These are phyloP conservation scores for Holacanthella duospinosa DNA, from an alignment of 2,888 invertebrate genomes.

Conservation along the genomic window DNA sequence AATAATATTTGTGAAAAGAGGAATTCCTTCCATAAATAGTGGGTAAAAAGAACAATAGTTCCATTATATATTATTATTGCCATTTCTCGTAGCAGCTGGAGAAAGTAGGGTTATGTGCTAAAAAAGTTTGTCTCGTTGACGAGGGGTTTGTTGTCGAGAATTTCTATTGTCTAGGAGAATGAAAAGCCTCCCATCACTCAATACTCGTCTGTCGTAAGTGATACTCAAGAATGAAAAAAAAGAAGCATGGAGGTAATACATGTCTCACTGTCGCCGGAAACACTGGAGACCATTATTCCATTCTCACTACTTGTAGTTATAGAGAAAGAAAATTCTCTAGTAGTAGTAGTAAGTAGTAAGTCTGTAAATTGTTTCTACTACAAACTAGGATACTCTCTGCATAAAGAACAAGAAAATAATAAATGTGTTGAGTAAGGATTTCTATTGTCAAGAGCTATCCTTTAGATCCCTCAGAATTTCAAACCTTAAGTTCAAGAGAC, in stretches of 20 bases:
- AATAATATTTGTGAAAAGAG: too few relatives aligned
- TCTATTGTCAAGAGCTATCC: neutral
- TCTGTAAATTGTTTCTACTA: neutral
- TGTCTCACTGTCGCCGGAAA: neutral
- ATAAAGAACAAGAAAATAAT: neutral
- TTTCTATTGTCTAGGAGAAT: neutral
- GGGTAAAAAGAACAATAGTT: too few relatives aligned
- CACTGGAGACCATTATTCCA: neutral
- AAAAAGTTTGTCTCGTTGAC: too few relatives aligned
- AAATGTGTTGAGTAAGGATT: neutral
- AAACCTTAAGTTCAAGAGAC: constrained; percentile 6
- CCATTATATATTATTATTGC: too few relatives aligned
- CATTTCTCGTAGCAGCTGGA: too few relatives aligned
- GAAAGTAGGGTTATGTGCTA: too few relatives aligned
- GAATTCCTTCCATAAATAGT: too few relatives aligned
- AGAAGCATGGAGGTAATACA: constrained; percentile 1
- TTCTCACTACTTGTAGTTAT: neutral
- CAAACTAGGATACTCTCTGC: neutral
- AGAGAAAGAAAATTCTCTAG: neutral
- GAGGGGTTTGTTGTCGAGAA: too few relatives aligned
- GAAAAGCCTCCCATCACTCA: neutral
- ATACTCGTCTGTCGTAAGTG: neutral
- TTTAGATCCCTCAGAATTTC: neutral
- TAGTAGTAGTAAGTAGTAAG: neutral
- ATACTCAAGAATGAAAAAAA: neutral